A percentile compares a stretch with the other conserved stretches of the same genome.
Conservation (phyloP, 2,797 vertebrate genomes). For the Pangasius larnaudii region DNA sequence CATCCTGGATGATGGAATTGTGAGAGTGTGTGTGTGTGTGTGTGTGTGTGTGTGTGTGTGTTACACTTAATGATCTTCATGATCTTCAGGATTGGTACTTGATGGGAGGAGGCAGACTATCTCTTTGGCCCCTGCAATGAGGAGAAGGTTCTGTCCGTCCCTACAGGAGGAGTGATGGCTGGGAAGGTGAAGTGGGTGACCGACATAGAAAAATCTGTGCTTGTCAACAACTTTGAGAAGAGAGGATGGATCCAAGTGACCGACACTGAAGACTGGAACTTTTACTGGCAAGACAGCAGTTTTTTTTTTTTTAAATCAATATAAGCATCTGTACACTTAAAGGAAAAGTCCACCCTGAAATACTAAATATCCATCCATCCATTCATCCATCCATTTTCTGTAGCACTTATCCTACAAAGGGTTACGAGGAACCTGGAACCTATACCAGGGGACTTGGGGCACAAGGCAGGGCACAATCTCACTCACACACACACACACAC, state of each 20-base stretch:
- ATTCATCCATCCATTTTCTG: too few species aligned
- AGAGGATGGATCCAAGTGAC: constrained; percentile 93
- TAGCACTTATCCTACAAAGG: too few species aligned
- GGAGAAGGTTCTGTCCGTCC: constrained; percentile 13
- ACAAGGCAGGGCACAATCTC: too few species aligned
- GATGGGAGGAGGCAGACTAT: constrained; percentile 1
- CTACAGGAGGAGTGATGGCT: constrained; percentile 83
- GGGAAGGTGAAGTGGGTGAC: constrained; percentile 98
- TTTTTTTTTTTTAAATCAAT: background rate
- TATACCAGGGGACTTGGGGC: too few species aligned
- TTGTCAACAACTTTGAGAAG: constrained; percentile 99
- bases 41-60: background rate
- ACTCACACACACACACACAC: too few species aligned
- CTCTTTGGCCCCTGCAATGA: constrained; percentile 31
- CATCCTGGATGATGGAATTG: background rate
- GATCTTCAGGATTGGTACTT: background rate
- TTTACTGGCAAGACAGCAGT: constrained; percentile 85
- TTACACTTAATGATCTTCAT: constrained; percentile 1
- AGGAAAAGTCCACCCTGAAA: background rate
- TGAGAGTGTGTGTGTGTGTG: background rate
- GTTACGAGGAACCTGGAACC: too few species aligned
- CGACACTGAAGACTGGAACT: constrained; percentile 97
- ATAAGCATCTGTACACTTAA: background rate
- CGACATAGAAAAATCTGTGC: constrained; percentile 97
- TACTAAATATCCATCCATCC: too few species aligned